These are phyloP conservation scores for Calliphora vicina DNA, from an alignment of 1,140 invertebrate species.

Conservation along the genomic window DNA sequence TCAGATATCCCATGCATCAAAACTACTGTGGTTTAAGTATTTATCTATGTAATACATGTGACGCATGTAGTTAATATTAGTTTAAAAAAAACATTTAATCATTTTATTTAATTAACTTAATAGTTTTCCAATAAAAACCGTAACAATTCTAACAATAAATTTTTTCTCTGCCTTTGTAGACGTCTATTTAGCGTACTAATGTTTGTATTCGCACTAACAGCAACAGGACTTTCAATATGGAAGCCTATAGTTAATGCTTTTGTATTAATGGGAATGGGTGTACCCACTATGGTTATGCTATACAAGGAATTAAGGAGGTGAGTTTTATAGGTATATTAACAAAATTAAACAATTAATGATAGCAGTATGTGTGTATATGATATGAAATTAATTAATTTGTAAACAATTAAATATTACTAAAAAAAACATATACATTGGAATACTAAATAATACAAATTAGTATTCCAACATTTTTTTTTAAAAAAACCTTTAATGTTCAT, in stretches of 20 bases:
- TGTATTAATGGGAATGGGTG: constrained; percentile 76
- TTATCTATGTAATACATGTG: neutral
- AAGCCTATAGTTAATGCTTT: constrained; percentile 81
- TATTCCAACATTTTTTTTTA: no score
- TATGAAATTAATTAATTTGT: no score
- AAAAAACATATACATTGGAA: no score
- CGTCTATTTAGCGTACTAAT: constrained; percentile 67
- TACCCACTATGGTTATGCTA: constrained; percentile 74
- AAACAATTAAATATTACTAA: no score
- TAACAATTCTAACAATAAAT: neutral
- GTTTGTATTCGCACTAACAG: constrained; percentile 68
- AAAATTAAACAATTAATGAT: no score
- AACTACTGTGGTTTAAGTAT: neutral
- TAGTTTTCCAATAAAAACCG: neutral
- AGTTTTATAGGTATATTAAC: constrained; percentile 37
- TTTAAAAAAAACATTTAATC: neutral
- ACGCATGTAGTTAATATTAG: neutral
- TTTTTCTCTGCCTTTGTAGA: constrained; percentile 58
- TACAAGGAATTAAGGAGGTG: constrained; percentile 74
- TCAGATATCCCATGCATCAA: no score
- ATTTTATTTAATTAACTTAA: neutral
- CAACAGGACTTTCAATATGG: constrained; percentile 73
- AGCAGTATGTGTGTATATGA: no score
- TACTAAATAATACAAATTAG: no score
- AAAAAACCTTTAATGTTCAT: no score